Evolutionary conservation across 2,888 invertebrate genomes (phyloP).

Genomic region (Drosophila pseudotakahashii): DNA sequence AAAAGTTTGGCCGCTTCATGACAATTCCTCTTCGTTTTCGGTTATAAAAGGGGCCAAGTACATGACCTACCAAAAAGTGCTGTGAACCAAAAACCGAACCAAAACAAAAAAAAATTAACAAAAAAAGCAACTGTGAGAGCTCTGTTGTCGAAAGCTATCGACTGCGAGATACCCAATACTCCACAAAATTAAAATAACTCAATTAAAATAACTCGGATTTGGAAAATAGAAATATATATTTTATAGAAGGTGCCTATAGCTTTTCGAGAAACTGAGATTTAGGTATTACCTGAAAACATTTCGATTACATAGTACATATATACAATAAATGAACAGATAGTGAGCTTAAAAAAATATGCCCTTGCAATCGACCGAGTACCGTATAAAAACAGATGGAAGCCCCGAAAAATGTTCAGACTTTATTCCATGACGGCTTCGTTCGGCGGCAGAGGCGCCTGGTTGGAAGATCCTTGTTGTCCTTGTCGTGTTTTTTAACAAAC

Average conservation of each 20-base stretch:
- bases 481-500: conserved; percentile 75
- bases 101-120: conserved; percentile 5
- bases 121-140: neutral
- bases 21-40: conserved; percentile 43
- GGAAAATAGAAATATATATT: too few species aligned
- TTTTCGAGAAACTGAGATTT: neutral
- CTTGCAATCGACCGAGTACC: neutral
- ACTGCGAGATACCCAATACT: neutral
- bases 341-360: neutral
- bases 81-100: conserved; percentile 18
- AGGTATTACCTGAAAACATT: too few species aligned
- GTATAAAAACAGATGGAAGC: conserved; percentile 15
- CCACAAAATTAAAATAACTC: too few species aligned
- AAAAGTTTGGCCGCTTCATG: conserved; percentile 44
- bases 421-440: conserved; percentile 15
- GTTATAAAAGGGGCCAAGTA: conserved; percentile 51
- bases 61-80: conserved; percentile 52
- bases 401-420: conserved; percentile 32
- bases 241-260: neutral
- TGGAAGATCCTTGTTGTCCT: conserved; percentile 46
- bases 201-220: too few species aligned
- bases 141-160: neutral
- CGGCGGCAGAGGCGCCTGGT: conserved; percentile 23
- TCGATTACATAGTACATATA: neutral
- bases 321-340: neutral